Evolutionary conservation across 2,888 invertebrate species (phyloP), one percentile per base, ranked within the genome.

Genomic region (Eurois occulta): DNA sequence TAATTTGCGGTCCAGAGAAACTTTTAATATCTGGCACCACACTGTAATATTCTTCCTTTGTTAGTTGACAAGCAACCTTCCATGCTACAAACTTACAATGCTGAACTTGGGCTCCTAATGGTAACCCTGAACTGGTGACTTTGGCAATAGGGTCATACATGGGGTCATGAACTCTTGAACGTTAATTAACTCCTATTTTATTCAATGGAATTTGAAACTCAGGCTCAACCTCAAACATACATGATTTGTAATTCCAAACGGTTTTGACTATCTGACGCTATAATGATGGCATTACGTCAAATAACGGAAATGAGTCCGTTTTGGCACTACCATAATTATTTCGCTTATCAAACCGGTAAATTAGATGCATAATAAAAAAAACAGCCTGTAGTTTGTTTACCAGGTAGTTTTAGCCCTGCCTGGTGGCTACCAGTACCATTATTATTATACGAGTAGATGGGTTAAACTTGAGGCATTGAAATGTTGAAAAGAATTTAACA

Each of bases 291-390:
- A 38, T 41, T 43, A 71, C 35, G 11, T 28, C 35, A 32, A 81
- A 52, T 72, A 74, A 81, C 16, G 43, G n/a, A 41, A 52, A n/a
- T 64, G 6, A 28, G 8, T 28, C 13, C 6, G 0, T 60, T 80
- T 73, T 38, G 32, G 21, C 76, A n/a, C 55, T 46, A 11, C n/a
- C 46, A n/a, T 24, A 58, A 65, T 75, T 81, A 58, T 48, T 4
- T n/a, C 32, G 21, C 16, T 41, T 32, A 78, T 10, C 32, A 81
- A 55, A 81, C 82, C 46, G 38, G n/a, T 73, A 24, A 64, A 64
- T 24, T 24, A 38, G 38, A 38, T 38, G 38, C n/a, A 38, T 13
- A 16, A 28, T 28, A 35, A 35, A 21, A 52, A 52, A 60, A 32
- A 21, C 21, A 21, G 21, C 21, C 35, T 21, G 21, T 35, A 21